Evolutionary conservation across 2,888 invertebrate genomes (phyloP), one percentile per base, ranked within the genome.

Genomic region (Hofmannophila pseudospretella): DNA sequence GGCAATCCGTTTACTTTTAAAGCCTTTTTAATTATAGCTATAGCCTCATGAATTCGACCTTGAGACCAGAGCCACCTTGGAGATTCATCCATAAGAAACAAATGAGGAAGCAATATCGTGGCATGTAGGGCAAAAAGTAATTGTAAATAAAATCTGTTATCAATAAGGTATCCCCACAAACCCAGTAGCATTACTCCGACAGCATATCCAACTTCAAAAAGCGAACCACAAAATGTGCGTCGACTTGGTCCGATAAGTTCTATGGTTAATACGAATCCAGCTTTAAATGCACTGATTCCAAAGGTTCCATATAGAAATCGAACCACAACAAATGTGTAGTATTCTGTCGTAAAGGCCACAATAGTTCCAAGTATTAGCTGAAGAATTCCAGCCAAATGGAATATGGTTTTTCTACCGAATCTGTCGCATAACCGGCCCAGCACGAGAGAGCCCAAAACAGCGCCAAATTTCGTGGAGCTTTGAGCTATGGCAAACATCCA

Each of bases 61-160:
- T 95, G 94, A 3, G 92, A 89, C 95, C 96, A 96, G 2, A 96
- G 79, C 96, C 96, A 96, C 44, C 95, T 89, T 0, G 95, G 94
- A 16, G 95, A 95, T 75, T 96, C 96, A 54, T 96, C 95, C 90
- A 96, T 92, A 14, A 94, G 59, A 89, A 95, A 92, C 92, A 93
- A 94, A 66, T 96, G 95, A n/a, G 90, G 92, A 34, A 95, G 68
- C 10, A 96, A 80, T 0, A 94, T 58, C 2, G 88, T 74, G 32
- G 93, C 91, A 61, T 96, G 96, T 32, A 92, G 68, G 0, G 93
- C 95, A 63, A 95, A 95, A 1, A 93, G 73, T 5, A 94, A 88
- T 82, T 96, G 96, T 27, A 96, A 85, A 59, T 91, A 80, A 67
- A 91, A 90, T 42, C 93, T 86, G 61, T 95, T 91, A 51, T 91